Conservation (phyloP, 2,113 vertebrate species). For the Bubo blakistoni region DNA sequence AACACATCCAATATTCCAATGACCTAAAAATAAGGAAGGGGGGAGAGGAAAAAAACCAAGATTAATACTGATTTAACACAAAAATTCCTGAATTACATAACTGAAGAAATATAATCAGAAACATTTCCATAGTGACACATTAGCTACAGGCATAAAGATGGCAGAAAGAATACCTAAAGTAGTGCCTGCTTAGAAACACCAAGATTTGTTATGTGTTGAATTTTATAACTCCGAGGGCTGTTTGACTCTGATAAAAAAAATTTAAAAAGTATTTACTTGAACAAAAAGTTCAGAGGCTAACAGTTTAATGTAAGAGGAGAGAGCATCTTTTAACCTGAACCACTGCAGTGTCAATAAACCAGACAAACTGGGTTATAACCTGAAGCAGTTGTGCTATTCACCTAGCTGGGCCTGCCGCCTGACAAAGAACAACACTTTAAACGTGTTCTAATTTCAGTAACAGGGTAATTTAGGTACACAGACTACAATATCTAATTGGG, state of each 20-base stretch:
- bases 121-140: neutral
- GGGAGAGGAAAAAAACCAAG: neutral
- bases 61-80: neutral
- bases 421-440: neutral
- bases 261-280: neutral
- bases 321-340: neutral
- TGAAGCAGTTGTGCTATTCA: neutral
- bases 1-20: constrained; percentile 95
- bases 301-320: neutral
- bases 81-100: neutral
- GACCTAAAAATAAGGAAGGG: constrained; percentile 75
- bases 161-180: neutral
- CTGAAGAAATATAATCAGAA: neutral
- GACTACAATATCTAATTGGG: neutral
- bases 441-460: neutral
- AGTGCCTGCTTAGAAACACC: neutral
- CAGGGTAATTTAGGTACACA: neutral
- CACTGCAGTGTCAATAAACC: neutral
- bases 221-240: neutral
- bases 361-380: neutral
- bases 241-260: neutral
- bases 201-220: neutral
- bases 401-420: neutral
- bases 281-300: neutral
- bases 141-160: neutral